Evolutionary conservation across 2,113 vertebrate species (phyloP), one percentile per base, ranked within the genome.

Genomic region (Procapra przewalskii): DNA sequence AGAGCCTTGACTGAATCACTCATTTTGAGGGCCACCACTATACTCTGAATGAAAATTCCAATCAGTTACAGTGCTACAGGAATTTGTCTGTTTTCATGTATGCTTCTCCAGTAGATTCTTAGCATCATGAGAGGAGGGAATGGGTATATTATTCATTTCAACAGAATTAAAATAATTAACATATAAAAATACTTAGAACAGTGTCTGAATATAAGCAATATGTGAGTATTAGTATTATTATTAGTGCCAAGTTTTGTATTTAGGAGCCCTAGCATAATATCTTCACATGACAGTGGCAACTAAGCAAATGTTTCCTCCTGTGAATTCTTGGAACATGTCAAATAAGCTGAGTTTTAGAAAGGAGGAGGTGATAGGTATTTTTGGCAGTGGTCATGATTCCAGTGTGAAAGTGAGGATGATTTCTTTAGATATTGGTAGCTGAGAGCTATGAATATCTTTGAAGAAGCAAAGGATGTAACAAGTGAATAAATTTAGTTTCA

Each of bases 111-210:
- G 23, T 48, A 81, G 60, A 62, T 14, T 27, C 36, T 75, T 79
- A 94, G 29, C 12, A 94, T 94, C 64, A 4, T 36, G 67, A 89
- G 55, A 93, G 29, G 77, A 48, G 48, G 48, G 48, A 29, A 11
- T 79, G 40, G 33, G 25, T 36, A 83, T 77, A 21, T 40, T 48
- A 94, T 48, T 91, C 55, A 86, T 81, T 60, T 15, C 27, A 96
- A 81, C 88, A 91, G 79, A 71, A 92, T 60, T 81, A 50, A 75
- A 90, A 88, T 86, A 85, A 59, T 60, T 80, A 75, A 94, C 87
- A 75, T 29, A 71, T 89, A 8, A 83, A 86, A 94, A n/a, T 45
- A 90, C 36, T 85, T 50, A 82, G 60, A 82, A 79, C 3, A 50
- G 7, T 45, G 15, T 21, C 62, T 91, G 82, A n/a, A 85, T 25